Evolutionary conservation across 2,888 invertebrate genomes (phyloP).

Genomic region (Mystacides longicornis): DNA sequence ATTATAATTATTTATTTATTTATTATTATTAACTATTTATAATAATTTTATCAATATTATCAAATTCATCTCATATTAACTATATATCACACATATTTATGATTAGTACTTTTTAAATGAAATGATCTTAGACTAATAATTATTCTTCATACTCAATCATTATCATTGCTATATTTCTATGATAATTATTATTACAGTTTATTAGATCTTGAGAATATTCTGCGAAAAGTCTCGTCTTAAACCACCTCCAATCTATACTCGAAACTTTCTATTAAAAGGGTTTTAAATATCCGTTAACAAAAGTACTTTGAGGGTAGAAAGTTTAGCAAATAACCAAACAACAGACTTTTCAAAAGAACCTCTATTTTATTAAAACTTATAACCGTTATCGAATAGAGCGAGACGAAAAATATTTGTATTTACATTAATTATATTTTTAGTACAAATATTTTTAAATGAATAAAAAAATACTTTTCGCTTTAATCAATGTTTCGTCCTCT

Average conservation of each 20-base stretch:
- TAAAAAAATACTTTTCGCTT: conserved; percentile 25
- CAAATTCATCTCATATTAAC: conserved; percentile 45
- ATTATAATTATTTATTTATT: conserved; percentile 50
- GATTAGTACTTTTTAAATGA: conserved; percentile 45
- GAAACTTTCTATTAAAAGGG: no score
- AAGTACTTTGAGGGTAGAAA: no score
- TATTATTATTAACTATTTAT: conserved; percentile 47
- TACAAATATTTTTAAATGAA: no score
- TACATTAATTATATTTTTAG: no score
- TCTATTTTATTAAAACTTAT: conserved; percentile 49
- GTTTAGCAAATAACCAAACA: no score
- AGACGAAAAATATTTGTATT: conserved; percentile 20
- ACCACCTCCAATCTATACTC: no score
- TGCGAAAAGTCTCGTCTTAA: no score
- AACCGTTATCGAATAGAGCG: conserved; percentile 21
- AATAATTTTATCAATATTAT: conserved; percentile 49
- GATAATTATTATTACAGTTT: no score
- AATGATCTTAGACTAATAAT: conserved; percentile 29
- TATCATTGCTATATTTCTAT: no score
- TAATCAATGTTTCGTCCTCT: conserved; percentile 26
- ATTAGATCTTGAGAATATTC: no score
- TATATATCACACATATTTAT: conserved; percentile 51
- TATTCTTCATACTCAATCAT: no score
- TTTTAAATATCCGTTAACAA: no score
- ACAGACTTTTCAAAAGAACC: conserved; percentile 28